A percentile compares a stretch with the other conserved stretches of the same genome.
These are phyloP conservation scores for Fissipunctia ypsillon DNA, from an alignment of 2,888 invertebrate genomes.

Conservation along the genomic window DNA sequence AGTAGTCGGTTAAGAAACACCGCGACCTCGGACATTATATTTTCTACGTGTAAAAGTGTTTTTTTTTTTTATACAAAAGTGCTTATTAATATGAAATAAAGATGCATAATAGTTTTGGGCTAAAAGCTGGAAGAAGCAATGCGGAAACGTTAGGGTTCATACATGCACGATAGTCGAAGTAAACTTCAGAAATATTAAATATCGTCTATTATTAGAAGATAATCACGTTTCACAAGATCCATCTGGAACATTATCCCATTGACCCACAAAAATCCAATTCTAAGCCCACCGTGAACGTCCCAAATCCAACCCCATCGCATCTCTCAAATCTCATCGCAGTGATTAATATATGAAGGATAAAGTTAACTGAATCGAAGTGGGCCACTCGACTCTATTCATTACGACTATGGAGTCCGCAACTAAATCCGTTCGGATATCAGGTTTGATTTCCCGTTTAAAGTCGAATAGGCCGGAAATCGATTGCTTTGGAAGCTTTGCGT, in stretches of 20 bases:
- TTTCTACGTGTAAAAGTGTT: too few species aligned
- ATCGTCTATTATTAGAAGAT: not conserved
- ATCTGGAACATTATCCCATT: not conserved
- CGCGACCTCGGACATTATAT: too few species aligned
- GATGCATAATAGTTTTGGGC: too few species aligned
- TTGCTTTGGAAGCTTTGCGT: constrained; percentile 86
- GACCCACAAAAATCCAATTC: not conserved
- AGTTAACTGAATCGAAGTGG: constrained; percentile 76
- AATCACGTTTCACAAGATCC: not conserved
- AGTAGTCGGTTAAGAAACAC: too few species aligned
- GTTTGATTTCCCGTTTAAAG: constrained; percentile 90
- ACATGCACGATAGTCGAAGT: not conserved
- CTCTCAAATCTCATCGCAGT: constrained; percentile 51
- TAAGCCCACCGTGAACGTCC: not conserved
- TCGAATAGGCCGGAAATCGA: constrained; percentile 91
- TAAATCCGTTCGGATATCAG: constrained; percentile 88
- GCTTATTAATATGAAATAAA: too few species aligned
- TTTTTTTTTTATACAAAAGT: too few species aligned
- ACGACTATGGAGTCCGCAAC: constrained; percentile 85
- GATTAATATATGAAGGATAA: constrained; percentile 67
- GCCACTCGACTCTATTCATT: constrained; percentile 83
- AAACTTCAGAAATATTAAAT: not conserved
- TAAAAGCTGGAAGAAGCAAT: too few species aligned
- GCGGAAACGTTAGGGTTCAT: too few species aligned
- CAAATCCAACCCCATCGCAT: not conserved